Evolutionary conservation across 1,140 invertebrate species (phyloP), one percentile per base, ranked within the genome.

Genomic region (Orchesella cincta): DNA sequence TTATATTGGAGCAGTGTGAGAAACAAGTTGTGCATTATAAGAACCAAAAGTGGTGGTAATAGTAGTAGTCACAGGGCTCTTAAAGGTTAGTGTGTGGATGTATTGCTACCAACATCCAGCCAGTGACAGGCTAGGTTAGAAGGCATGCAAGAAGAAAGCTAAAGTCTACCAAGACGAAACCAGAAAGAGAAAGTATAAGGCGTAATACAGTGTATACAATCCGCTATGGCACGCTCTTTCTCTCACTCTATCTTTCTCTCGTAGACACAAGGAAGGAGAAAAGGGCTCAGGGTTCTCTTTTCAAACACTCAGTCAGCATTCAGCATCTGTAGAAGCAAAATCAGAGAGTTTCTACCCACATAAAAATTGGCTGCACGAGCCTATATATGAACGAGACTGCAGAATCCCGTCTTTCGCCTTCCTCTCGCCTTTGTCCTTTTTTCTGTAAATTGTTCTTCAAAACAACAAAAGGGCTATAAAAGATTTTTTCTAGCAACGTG

Each of bases 281-380:
- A 67, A 67, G 62, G 62, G 62, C 62, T 67, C 62, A 31, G 62
- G 31, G 31, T 67, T 67, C 62, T 67, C 31, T 2, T 33, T 31
- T 67, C 28, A 67, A 67, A 67, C 62, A 29, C 33, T 67, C 62
- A 67, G 62, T 67, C 26, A 5, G 62, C 62, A 67, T 67, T 67
- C 31, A 29, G 62, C 62, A 67, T 67, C 62, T 67, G 62, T 33
- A n/a, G 8, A 29, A 67, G 62, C 31, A 67, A 67, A 67, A 14
- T 26, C 54, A 62, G 39, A 46, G 8, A 46, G 39, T 46, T 46
- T 20, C 39, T 46, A 12, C 39, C n/a, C n/a, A n/a, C n/a, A n/a
- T n/a, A n/a, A n/a, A n/a, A n/a, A n/a, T n/a, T n/a, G n/a, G n/a
- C n/a, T n/a, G n/a, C n/a, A n/a, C n/a, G n/a, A n/a, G n/a, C n/a